Conservation (phyloP, 2,113 vertebrate species). For the Arizona elegans region DNA sequence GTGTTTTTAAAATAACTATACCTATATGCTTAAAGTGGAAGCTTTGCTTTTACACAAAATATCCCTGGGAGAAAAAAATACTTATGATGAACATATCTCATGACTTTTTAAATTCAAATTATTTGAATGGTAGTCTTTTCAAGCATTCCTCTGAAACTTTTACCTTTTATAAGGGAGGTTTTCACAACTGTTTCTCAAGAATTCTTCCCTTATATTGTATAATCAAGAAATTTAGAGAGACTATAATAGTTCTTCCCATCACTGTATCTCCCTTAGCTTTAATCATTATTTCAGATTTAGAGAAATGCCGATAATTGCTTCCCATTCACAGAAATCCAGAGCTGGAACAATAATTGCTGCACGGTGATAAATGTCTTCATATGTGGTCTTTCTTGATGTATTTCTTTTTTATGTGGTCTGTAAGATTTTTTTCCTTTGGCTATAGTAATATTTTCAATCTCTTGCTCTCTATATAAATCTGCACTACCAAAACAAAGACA, state of each 20-base stretch:
- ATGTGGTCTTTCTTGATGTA: neutral
- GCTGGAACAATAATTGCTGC: neutral
- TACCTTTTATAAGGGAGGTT: neutral
- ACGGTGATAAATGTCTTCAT: neutral
- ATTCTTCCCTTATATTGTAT: neutral
- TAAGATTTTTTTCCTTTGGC: neutral
- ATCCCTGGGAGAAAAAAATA: neutral
- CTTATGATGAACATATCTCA: neutral
- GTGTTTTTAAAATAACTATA: neutral
- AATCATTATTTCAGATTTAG: neutral
- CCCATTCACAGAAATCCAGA: neutral
- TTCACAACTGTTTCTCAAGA: neutral
- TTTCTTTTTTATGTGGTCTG: neutral
- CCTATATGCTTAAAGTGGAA: neutral
- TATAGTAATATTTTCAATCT: neutral
- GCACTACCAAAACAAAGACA: neutral
- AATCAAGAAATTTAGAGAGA: neutral
- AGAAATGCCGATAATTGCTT: neutral
- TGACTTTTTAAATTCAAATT: neutral
- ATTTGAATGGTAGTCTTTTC: neutral
- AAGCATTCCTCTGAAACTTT: neutral
- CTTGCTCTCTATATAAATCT: neutral
- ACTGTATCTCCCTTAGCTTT: neutral
- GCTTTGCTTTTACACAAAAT: neutral
- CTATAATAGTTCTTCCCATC: neutral